Percentiles rank a stretch among this genome's conserved stretches.
phyloP scores from a whole-genome alignment of 1,140 invertebrate genomes.

The Melipona quadrifasciata region DNA sequence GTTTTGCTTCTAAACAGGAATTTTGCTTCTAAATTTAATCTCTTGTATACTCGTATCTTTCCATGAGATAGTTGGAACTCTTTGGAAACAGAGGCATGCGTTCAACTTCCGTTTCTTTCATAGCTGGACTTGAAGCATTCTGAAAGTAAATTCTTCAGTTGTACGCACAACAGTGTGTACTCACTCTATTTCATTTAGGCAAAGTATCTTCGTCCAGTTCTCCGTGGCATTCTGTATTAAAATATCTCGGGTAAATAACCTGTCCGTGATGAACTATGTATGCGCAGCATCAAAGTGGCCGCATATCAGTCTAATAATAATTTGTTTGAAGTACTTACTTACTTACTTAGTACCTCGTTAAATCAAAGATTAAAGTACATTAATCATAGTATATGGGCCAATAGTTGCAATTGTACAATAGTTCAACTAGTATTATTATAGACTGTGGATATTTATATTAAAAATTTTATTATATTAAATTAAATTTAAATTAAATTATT shows the following conservation, averaged over 20 bases:
- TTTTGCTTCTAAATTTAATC: too few relatives aligned
- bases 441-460: too few relatives aligned
- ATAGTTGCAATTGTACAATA: background rate
- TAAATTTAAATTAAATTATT: too few relatives aligned
- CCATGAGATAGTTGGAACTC: background rate
- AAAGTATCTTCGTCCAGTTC: conserved; percentile 14
- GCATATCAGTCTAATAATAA: conserved; percentile 4
- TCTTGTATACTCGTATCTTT: background rate
- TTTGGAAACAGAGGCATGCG: background rate
- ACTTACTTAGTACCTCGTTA: background rate
- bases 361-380: background rate
- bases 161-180: background rate
- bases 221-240: conserved; percentile 19
- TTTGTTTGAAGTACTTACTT: background rate
- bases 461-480: too few relatives aligned
- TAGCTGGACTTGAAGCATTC: background rate
- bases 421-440: background rate
- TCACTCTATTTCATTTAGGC: background rate
- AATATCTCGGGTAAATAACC: conserved; percentile 46
- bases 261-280: conserved; percentile 18
- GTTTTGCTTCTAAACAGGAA: too few relatives aligned
- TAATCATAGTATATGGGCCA: background rate
- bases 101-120: background rate
- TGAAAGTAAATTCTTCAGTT: background rate
- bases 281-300: conserved; percentile 3